Conservation (phyloP, 23 tunicate species). For the Oikopleura dioica region DNA sequence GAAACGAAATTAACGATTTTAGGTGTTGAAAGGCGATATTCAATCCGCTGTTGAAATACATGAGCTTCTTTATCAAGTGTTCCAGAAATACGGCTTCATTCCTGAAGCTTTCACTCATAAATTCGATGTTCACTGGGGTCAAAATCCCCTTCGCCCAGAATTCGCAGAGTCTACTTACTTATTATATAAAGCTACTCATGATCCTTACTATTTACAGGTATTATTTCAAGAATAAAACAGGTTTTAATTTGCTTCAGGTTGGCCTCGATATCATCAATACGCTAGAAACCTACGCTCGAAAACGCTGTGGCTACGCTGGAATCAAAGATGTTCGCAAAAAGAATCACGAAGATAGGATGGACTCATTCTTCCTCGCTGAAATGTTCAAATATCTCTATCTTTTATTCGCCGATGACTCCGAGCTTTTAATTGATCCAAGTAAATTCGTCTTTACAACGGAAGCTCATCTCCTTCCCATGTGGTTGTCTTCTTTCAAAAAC, state of each 20-base stretch:
- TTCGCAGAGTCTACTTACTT: slow-evolving; percentile 86
- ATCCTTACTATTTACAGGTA: not conserved
- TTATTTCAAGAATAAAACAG: not conserved
- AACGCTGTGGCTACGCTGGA: slow-evolving; percentile 77
- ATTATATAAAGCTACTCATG: slow-evolving; percentile 27
- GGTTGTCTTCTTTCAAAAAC: slow-evolving; percentile 20
- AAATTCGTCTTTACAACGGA: slow-evolving; percentile 81
- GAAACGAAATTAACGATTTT: not conserved
- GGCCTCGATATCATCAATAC: slow-evolving; percentile 64
- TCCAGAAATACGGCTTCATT: slow-evolving; percentile 51
- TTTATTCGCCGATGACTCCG: slow-evolving; percentile 34
- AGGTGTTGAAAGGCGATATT: slow-evolving; percentile 90
- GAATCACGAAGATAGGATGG: slow-evolving; percentile 92
- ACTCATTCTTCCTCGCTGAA: slow-evolving; percentile 84
- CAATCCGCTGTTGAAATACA: slow-evolving; percentile 58
- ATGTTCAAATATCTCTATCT: slow-evolving; percentile 94
- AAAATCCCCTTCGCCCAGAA: slow-evolving; percentile 73
- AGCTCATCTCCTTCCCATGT: slow-evolving; percentile 69
- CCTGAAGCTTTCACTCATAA: slow-evolving; percentile 93
- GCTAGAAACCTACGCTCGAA: slow-evolving; percentile 42
- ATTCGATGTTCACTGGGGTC: slow-evolving; percentile 89
- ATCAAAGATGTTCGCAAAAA: slow-evolving; percentile 69
- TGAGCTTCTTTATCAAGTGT: slow-evolving; percentile 74
- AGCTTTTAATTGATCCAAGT: slow-evolving; percentile 33
- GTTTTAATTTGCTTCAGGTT: slow-evolving; percentile 35